These are phyloP conservation scores for Dicyrtoma fusca DNA, from an alignment of 2,888 invertebrate genomes.

Conservation along the genomic window DNA sequence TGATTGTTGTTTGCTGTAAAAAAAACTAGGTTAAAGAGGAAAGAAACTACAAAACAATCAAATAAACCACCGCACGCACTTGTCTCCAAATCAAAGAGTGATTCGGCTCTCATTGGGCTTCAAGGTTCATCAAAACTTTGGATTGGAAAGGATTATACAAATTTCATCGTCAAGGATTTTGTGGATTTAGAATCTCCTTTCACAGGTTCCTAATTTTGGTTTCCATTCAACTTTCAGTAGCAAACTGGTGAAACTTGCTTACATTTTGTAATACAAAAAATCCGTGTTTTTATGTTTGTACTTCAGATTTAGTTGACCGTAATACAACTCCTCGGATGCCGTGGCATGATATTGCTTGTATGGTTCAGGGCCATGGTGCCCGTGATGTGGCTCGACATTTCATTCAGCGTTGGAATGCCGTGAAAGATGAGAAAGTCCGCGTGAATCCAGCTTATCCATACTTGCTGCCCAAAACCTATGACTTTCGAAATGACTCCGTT, in stretches of 20 bases:
- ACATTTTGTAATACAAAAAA: background rate
- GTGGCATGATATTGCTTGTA: slow-evolving; percentile 91
- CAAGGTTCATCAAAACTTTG: slow-evolving; percentile 82
- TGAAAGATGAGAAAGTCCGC: slow-evolving; percentile 73
- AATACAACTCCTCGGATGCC: slow-evolving; percentile 70
- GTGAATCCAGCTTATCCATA: slow-evolving; percentile 77
- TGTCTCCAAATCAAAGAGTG: slow-evolving; percentile 27
- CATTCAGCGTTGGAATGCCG: slow-evolving; percentile 93
- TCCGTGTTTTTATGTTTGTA: background rate
- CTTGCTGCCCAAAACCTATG: slow-evolving; percentile 83
- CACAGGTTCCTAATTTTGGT: slow-evolving; percentile 61
- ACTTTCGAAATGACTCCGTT: slow-evolving; percentile 58
- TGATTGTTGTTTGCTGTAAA: background rate
- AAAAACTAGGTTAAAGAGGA: background rate
- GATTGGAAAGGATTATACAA: slow-evolving; percentile 95
- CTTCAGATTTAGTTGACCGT: slow-evolving; percentile 19
- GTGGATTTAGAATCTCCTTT: slow-evolving; percentile 85
- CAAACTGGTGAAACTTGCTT: too few relatives aligned
- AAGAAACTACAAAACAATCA: too few relatives aligned
- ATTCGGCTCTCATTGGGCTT: slow-evolving; percentile 59
- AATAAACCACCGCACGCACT: slow-evolving; percentile 34
- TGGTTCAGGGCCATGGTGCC: slow-evolving; percentile 81
- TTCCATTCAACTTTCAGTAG: background rate
- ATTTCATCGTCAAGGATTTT: slow-evolving; percentile 95
- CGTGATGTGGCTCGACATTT: slow-evolving; percentile 91